Evolutionary conservation across 2,888 invertebrate genomes (phyloP).

Genomic region (Nemotelus nigrinus): DNA sequence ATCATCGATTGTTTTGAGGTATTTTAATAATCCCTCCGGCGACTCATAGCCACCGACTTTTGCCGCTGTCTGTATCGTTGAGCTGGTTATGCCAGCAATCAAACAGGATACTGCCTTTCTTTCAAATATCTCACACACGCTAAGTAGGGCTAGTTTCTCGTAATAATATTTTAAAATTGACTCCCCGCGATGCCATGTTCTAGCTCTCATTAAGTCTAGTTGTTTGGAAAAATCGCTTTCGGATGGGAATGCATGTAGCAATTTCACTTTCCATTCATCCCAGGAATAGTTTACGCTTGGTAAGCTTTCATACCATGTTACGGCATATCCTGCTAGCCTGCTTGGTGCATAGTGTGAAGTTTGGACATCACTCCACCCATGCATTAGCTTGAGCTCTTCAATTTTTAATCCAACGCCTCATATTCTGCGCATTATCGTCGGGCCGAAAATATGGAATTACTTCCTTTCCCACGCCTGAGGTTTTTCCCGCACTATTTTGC

Average conservation of each 20-base stretch:
- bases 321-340: slow-evolving; percentile 33
- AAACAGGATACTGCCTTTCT: slow-evolving; percentile 44
- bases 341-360: slow-evolving; percentile 41
- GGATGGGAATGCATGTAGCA: slow-evolving; percentile 43
- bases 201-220: slow-evolving; percentile 36
- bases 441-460: slow-evolving; percentile 43
- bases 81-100: slow-evolving; percentile 43
- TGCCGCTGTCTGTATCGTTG: slow-evolving; percentile 39
- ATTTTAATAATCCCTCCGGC: slow-evolving; percentile 43
- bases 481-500: too few species aligned
- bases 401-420: slow-evolving; percentile 40
- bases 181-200: slow-evolving; percentile 36
- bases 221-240: slow-evolving; percentile 39
- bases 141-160: slow-evolving; percentile 46
- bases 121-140: slow-evolving; percentile 25
- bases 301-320: slow-evolving; percentile 45
- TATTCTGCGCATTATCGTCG: slow-evolving; percentile 41
- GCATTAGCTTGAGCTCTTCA: slow-evolving; percentile 44
- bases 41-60: slow-evolving; percentile 40
- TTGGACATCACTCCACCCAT: slow-evolving; percentile 45
- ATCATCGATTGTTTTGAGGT: slow-evolving; percentile 42
- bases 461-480: too few species aligned
- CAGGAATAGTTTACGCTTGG: slow-evolving; percentile 44
- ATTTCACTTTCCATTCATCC: slow-evolving; percentile 45
- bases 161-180: slow-evolving; percentile 43